These are phyloP conservation scores for Drosophila varians DNA, from an alignment of 1,140 invertebrate species.

Conservation along the genomic window DNA sequence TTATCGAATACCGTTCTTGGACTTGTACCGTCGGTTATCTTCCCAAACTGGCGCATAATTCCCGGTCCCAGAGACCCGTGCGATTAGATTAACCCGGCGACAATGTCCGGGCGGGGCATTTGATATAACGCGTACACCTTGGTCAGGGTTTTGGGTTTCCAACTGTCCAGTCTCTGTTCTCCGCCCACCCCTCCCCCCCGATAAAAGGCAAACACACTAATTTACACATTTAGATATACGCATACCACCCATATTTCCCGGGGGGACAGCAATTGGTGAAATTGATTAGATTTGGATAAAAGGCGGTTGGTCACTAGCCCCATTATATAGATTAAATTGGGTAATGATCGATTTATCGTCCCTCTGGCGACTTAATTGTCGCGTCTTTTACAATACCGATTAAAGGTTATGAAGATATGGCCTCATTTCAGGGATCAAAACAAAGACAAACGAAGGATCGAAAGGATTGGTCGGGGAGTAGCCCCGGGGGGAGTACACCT, in stretches of 20 bases:
- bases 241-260: background rate
- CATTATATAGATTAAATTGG: constrained; percentile 70
- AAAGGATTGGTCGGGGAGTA: too few species aligned
- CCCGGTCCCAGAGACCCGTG: constrained; percentile 55
- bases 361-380: constrained; percentile 23
- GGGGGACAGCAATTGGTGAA: background rate
- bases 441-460: background rate
- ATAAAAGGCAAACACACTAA: constrained; percentile 36
- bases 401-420: constrained; percentile 33
- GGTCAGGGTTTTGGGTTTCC: constrained; percentile 18
- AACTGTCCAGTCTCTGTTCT: constrained; percentile 26
- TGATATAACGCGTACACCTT: constrained; percentile 16
- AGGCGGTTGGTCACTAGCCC: constrained; percentile 51
- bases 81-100: constrained; percentile 69
- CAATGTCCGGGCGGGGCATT: constrained; percentile 18
- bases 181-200: background rate
- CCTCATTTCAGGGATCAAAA: background rate
- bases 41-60: constrained; percentile 57
- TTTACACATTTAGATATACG: constrained; percentile 35
- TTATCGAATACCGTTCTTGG: constrained; percentile 62
- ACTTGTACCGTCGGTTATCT: constrained; percentile 50
- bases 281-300: constrained; percentile 82
- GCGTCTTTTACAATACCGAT: constrained; percentile 38
- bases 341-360: constrained; percentile 63
- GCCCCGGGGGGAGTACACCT: too few species aligned